phyloP scores from a whole-genome alignment of 2,797 vertebrate species.

The Thamnophis elegans region DNA sequence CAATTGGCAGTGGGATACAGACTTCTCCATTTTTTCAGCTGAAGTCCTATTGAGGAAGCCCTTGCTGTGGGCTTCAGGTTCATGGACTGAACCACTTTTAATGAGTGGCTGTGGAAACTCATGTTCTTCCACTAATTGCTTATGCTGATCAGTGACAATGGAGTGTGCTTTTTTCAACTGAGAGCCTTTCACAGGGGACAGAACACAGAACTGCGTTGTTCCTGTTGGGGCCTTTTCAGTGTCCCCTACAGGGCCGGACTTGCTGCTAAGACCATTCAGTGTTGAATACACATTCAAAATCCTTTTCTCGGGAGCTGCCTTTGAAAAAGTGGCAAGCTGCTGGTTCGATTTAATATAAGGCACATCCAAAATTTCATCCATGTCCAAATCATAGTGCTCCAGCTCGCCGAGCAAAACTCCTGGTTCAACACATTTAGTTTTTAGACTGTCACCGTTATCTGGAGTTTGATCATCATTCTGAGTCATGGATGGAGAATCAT shows the following conservation, averaged over 20 bases:
- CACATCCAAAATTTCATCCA: conserved; percentile 99
- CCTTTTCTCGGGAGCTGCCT: conserved; percentile 82
- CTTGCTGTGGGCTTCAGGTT: conserved; percentile 78
- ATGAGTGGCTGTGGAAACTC: conserved; percentile 71
- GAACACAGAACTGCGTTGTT: conserved; percentile 81
- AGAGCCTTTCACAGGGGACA: conserved; percentile 89
- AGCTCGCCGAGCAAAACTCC: conserved; percentile 83
- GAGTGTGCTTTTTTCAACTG: conserved; percentile 85
- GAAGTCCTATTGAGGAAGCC: conserved; percentile 81
- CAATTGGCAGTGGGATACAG: conserved; percentile 71
- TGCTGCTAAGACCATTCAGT: conserved; percentile 75
- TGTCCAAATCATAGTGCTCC: conserved; percentile 97
- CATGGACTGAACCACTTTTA: conserved; percentile 76
- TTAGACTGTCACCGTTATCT: conserved; percentile 67
- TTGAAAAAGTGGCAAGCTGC: conserved; percentile 85
- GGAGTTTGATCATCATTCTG: conserved; percentile 60
- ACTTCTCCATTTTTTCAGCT: conserved; percentile 76
- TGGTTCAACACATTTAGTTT: conserved; percentile 65
- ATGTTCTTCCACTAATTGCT: conserved; percentile 70
- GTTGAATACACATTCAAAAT: conserved; percentile 73
- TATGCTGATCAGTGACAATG: conserved; percentile 80
- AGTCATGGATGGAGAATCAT: conserved; percentile 64
- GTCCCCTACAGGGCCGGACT: conserved; percentile 71
- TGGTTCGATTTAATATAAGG: conserved; percentile 96
- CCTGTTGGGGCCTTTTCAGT: conserved; percentile 71